These are phyloP conservation scores for Zingel zingel DNA, from an alignment of 2,113 vertebrate species.

Conservation along the genomic window DNA sequence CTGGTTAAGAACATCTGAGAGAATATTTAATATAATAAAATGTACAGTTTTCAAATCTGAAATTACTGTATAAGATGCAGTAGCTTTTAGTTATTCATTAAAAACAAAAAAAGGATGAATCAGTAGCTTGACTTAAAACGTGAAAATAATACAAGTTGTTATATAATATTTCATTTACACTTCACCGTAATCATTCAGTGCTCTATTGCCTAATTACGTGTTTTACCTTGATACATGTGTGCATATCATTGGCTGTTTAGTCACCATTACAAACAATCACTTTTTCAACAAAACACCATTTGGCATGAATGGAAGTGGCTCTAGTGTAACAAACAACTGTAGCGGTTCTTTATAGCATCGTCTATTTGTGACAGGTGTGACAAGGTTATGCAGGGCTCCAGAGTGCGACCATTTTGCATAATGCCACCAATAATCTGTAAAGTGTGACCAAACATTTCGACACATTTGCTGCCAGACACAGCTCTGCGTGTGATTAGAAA, in stretches of 20 bases:
- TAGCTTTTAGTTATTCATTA: background rate
- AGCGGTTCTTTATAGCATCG: background rate
- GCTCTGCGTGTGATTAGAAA: too few relatives aligned
- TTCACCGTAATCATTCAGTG: background rate
- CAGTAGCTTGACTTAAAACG: background rate
- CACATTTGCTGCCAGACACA: too few relatives aligned
- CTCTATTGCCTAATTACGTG: background rate
- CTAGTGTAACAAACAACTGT: background rate
- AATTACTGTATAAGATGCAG: background rate
- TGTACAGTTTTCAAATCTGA: constrained; percentile 22
- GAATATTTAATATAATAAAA: constrained; percentile 51
- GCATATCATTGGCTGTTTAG: background rate
- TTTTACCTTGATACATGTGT: background rate
- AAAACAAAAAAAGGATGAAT: constrained; percentile 2
- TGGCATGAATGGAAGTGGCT: background rate
- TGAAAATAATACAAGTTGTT: background rate
- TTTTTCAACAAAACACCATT: background rate
- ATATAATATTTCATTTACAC: background rate
- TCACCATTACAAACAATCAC: background rate
- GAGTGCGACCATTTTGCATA: too few relatives aligned
- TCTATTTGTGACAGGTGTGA: constrained; percentile 7
- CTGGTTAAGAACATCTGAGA: constrained; percentile 37
- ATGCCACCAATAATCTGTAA: too few relatives aligned
- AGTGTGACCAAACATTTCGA: too few relatives aligned
- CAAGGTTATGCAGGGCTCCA: constrained; percentile 23